A percentile compares a stretch with the other conserved stretches of the same genome.
phyloP scores from a whole-genome alignment of 2,888 invertebrate species.

The Zootermopsis nevadensis region DNA sequence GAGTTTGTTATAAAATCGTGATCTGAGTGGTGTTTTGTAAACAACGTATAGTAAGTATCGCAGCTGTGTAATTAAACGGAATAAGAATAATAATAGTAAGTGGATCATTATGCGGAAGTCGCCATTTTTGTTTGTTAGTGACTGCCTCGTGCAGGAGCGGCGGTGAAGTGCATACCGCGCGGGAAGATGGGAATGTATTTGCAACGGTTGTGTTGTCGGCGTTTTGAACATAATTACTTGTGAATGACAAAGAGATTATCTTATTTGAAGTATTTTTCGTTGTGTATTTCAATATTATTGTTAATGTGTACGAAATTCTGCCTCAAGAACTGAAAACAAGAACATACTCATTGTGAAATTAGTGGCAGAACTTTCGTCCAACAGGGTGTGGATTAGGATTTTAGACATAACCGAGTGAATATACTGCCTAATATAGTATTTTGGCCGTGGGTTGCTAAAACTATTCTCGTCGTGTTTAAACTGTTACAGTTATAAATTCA shows the following conservation, averaged over 20 bases:
- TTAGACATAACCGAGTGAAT: background rate
- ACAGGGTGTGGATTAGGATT: constrained; percentile 31
- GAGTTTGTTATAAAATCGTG: background rate
- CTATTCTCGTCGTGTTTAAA: background rate
- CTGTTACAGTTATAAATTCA: background rate
- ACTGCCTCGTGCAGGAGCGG: constrained; percentile 51
- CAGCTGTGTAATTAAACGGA: background rate
- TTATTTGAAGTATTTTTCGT: constrained; percentile 23
- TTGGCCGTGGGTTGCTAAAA: background rate
- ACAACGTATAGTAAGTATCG: background rate
- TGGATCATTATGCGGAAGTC: constrained; percentile 47
- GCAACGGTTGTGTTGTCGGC: constrained; percentile 27
- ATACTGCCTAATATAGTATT: constrained; percentile 22
- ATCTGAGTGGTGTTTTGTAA: background rate
- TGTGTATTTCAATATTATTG: constrained; percentile 1
- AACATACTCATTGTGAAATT: constrained; percentile 20
- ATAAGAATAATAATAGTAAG: background rate
- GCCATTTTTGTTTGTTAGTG: constrained; percentile 53
- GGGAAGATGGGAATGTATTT: constrained; percentile 52
- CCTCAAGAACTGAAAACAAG: background rate
- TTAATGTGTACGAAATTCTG: background rate
- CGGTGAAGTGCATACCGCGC: constrained; percentile 50
- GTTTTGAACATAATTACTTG: constrained; percentile 28
- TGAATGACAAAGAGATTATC: background rate
- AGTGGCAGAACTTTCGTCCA: background rate